Conservation (phyloP, 2,888 invertebrate genomes). For the Eugnorisma glareosa region DNA sequence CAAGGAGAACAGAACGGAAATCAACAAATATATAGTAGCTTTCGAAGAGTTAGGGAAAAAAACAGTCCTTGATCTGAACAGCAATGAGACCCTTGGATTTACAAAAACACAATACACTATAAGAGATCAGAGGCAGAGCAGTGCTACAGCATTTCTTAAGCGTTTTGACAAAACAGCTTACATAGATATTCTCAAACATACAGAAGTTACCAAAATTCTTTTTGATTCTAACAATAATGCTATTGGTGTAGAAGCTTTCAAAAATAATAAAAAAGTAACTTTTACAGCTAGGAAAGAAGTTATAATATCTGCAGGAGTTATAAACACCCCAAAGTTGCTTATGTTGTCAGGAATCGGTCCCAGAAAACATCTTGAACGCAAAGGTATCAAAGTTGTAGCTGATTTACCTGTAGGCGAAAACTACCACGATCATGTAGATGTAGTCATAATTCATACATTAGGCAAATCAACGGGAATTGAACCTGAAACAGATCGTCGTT, state of each 20-base stretch:
- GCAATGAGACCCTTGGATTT: conserved; percentile 20
- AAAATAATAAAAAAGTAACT: conserved; percentile 54
- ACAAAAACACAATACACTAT: conserved; percentile 1
- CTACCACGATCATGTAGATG: conserved; percentile 69
- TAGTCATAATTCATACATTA: conserved; percentile 35
- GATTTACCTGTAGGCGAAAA: conserved; percentile 76
- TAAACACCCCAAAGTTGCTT: conserved; percentile 74
- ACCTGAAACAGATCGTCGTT: conserved; percentile 4
- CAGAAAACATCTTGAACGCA: conserved; percentile 67
- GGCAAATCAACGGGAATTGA: not conserved
- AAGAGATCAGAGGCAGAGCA: conserved; percentile 62
- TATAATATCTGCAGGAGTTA: conserved; percentile 74
- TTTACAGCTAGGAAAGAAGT: conserved; percentile 72
- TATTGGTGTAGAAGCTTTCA: conserved; percentile 66
- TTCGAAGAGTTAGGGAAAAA: conserved; percentile 14
- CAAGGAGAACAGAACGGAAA: conserved; percentile 23
- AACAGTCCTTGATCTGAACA: conserved; percentile 10
- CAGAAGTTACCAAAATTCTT: conserved; percentile 70
- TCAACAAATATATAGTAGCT: conserved; percentile 1
- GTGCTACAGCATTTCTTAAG: conserved; percentile 70
- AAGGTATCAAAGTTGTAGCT: conserved; percentile 67
- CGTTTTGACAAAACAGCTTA: conserved; percentile 67
- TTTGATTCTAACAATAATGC: conserved; percentile 73
- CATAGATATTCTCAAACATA: conserved; percentile 70
- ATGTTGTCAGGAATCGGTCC: conserved; percentile 79